Conservation (phyloP, 2,113 vertebrate species). For the Promerops cafer region DNA sequence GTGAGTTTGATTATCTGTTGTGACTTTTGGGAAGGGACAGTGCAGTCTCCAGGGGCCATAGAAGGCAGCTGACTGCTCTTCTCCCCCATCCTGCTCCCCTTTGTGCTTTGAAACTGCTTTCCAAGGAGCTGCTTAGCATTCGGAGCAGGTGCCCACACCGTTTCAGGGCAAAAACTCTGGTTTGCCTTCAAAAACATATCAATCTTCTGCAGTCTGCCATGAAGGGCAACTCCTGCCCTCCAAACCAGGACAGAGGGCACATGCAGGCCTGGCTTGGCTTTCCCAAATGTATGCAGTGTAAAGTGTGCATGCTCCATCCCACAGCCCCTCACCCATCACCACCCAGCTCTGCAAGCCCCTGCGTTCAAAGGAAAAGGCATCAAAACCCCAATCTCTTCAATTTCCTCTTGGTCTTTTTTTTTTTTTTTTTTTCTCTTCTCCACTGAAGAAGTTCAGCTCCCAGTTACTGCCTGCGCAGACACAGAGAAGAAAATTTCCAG, state of each 20-base stretch:
- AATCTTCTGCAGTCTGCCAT: constrained; percentile 2
- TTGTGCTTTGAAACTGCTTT: neutral
- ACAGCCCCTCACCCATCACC: neutral
- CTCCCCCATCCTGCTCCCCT: neutral
- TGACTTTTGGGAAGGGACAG: neutral
- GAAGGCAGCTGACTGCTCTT: neutral
- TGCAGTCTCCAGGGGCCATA: fast-evolving
- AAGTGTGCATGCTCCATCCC: neutral
- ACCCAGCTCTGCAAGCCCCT: neutral
- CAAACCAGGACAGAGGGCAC: neutral
- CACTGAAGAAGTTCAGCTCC: neutral
- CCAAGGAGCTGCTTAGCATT: constrained; percentile 48
- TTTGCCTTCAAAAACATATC: constrained; percentile 47
- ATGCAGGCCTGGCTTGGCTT: neutral
- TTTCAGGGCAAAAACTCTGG: constrained; percentile 1
- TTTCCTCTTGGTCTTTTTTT: neutral
- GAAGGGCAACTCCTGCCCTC: neutral
- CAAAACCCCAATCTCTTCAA: neutral
- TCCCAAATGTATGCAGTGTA: neutral
- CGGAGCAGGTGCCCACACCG: neutral
- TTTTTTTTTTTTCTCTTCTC: neutral
- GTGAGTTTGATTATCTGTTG: neutral
- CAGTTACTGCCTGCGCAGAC: neutral
- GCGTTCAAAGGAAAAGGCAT: neutral
- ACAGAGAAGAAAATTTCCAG: neutral